A percentile compares a stretch with the other conserved stretches of the same genome.
These are phyloP conservation scores for Tetraneura akinire DNA, from an alignment of 1,140 invertebrate species.

Conservation along the genomic window DNA sequence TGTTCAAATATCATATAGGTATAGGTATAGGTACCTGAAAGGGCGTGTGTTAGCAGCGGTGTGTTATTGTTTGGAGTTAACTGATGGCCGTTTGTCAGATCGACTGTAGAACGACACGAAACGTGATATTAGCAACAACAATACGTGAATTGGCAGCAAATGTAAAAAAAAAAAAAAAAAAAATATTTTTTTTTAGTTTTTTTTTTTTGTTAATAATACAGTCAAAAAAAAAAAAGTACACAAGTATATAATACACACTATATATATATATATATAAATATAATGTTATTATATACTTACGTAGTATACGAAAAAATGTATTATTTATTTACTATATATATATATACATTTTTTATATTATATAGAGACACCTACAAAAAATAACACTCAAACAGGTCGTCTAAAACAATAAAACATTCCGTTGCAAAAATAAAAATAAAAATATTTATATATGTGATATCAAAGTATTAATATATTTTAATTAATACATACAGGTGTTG, in stretches of 20 bases:
- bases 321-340: neutral
- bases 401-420: slow-evolving; percentile 15
- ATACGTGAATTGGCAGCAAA: neutral
- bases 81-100: slow-evolving; percentile 85
- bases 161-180: neutral
- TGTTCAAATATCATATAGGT: neutral
- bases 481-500: no score
- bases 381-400: no score
- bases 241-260: neutral
- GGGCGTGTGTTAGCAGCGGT: slow-evolving; percentile 87
- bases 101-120: slow-evolving; percentile 67
- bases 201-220: neutral
- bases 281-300: neutral
- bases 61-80: slow-evolving; percentile 92
- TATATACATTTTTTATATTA: neutral
- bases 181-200: neutral
- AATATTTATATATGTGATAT: neutral
- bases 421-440: slow-evolving; percentile 10
- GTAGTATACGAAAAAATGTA: neutral
- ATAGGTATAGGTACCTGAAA: slow-evolving; percentile 83
- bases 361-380: neutral
- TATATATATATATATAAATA: neutral
- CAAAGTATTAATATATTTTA: neutral
- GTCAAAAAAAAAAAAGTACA: neutral
- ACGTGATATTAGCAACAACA: slow-evolving; percentile 35